These are phyloP conservation scores for Meta bourneti DNA, from an alignment of 2,888 invertebrate species.

Conservation along the genomic window DNA sequence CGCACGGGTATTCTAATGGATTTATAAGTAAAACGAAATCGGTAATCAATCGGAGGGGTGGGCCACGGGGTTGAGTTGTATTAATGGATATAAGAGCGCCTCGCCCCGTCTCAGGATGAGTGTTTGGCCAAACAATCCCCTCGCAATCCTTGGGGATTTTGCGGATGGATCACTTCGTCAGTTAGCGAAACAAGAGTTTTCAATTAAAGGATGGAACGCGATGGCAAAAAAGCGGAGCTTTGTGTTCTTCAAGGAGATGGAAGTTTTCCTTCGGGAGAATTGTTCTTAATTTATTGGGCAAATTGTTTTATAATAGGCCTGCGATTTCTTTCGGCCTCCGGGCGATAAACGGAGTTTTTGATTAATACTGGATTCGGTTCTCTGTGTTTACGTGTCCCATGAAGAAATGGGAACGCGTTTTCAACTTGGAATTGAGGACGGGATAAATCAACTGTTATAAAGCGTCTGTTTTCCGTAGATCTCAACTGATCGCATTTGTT, in stretches of 20 bases:
- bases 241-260: background rate
- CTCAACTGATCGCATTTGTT: no score
- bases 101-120: background rate
- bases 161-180: background rate
- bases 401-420: no score
- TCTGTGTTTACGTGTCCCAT: no score
- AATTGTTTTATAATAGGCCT: background rate
- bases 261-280: background rate
- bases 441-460: no score
- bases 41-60: background rate
- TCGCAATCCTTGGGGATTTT: background rate
- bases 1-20: background rate
- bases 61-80: background rate
- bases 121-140: background rate
- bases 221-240: background rate
- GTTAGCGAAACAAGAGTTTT: slow-evolving; percentile 1
- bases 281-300: background rate
- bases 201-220: background rate
- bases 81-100: background rate
- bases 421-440: no score
- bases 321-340: background rate
- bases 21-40: background rate
- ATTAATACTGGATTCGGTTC: background rate
- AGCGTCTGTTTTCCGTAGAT: no score
- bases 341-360: background rate